A percentile compares a stretch with the other conserved stretches of the same genome.
phyloP scores from a whole-genome alignment of 2,888 invertebrate genomes.

The Lobophora halterata region DNA sequence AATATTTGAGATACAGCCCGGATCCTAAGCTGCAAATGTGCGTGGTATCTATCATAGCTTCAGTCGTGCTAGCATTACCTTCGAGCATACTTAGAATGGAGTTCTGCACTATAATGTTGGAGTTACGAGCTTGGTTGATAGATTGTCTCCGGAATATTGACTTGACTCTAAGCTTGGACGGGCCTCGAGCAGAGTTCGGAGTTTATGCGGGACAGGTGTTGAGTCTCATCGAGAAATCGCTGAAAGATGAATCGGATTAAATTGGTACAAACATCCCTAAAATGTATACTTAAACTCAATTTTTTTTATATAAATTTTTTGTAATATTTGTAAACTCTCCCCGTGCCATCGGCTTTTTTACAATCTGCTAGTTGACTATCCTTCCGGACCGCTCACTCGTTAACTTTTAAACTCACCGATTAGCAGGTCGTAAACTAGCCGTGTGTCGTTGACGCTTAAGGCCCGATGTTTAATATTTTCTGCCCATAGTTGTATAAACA shows the following conservation, averaged over 20 bases:
- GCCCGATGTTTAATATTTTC: no score
- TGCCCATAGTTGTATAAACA: no score
- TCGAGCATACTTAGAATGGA: constrained; percentile 78
- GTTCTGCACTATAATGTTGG: constrained; percentile 82
- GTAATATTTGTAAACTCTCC: no score
- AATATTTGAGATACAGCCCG: constrained; percentile 83
- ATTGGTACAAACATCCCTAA: background rate
- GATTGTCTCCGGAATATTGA: constrained; percentile 78
- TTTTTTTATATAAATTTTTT: background rate
- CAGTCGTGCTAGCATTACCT: constrained; percentile 83
- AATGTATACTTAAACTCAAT: background rate
- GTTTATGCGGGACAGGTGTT: constrained; percentile 83
- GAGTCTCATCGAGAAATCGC: constrained; percentile 72
- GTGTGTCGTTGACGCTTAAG: no score
- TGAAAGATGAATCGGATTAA: constrained; percentile 30
- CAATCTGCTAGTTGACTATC: no score
- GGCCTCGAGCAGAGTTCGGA: constrained; percentile 83
- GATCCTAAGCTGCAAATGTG: constrained; percentile 85
- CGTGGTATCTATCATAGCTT: constrained; percentile 84
- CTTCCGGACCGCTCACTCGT: no score
- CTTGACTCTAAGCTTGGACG: constrained; percentile 72
- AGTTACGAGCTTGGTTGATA: constrained; percentile 84
- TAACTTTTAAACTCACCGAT: no score
- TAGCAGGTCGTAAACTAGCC: no score
- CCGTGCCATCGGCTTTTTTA: no score